A percentile compares a stretch with the other conserved stretches of the same genome.
Evolutionary conservation across 2,797 vertebrate species (phyloP).

Genomic region (Naso thynnoides): DNA sequence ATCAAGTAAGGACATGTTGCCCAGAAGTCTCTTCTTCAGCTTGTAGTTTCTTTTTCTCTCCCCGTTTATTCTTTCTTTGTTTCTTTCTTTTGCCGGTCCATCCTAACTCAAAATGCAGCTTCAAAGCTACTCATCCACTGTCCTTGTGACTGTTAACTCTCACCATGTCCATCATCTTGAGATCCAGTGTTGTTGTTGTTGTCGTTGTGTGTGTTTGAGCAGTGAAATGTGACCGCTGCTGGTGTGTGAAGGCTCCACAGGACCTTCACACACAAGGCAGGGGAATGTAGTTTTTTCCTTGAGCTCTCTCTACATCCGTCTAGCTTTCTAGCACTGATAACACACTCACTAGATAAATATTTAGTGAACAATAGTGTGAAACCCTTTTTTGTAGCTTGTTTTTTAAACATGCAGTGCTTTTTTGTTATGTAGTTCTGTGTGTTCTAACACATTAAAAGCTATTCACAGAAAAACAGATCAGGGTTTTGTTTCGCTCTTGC

Average conservation of each 20-base stretch:
- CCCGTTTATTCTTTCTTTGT: conserved; percentile 43
- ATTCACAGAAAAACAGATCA: conserved; percentile 40
- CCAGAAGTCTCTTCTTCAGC: conserved; percentile 88
- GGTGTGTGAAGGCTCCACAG: conserved; percentile 76
- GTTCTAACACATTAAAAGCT: conserved; percentile 28
- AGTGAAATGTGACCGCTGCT: conserved; percentile 73
- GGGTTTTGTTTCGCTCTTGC: conserved; percentile 29
- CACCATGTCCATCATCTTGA: conserved; percentile 58
- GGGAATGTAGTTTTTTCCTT: conserved; percentile 46
- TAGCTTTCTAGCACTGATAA: conserved; percentile 65
- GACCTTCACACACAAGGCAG: conserved; percentile 74
- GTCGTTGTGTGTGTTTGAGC: conserved; percentile 54
- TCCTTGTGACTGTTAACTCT: conserved; percentile 67
- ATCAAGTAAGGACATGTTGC: conserved; percentile 99
- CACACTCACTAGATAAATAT: conserved; percentile 48
- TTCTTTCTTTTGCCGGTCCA: conserved; percentile 29
- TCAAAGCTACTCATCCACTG: conserved; percentile 52
- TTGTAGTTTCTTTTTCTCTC: conserved; percentile 81
- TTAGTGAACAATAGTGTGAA: background rate
- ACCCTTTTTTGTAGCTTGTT: conserved; percentile 5
- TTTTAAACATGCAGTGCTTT: conserved; percentile 15
- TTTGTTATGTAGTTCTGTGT: conserved; percentile 16
- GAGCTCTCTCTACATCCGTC: conserved; percentile 71
- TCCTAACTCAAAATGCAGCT: conserved; percentile 46
- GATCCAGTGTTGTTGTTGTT: conserved; percentile 43